Percentiles rank a stretch among this genome's conserved stretches.
Evolutionary conservation across 2,888 invertebrate genomes (phyloP).

Genomic region (Carcina quercana): DNA sequence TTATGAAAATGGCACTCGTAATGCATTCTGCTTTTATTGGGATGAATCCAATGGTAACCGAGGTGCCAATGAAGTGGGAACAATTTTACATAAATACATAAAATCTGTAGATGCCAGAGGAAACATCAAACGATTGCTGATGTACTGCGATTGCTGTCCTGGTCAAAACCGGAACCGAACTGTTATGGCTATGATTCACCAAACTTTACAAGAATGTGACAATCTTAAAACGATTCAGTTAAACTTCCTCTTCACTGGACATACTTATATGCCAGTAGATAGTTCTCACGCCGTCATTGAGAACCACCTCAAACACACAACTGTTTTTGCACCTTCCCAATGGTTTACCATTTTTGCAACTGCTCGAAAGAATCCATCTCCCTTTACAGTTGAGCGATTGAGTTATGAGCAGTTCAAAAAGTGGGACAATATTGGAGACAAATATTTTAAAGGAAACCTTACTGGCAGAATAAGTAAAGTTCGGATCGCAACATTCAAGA

Average conservation of each 20-base stretch:
- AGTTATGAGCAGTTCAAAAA: constrained; percentile 9
- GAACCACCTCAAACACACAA: constrained; percentile 11
- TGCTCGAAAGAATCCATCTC: constrained; percentile 9
- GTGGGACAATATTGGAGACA: constrained; percentile 7
- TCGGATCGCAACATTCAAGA: constrained; percentile 9
- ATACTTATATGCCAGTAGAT: constrained; percentile 13
- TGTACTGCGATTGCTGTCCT: background rate
- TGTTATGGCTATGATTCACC: background rate
- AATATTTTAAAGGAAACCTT: constrained; percentile 10
- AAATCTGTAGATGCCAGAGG: background rate
- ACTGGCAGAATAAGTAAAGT: constrained; percentile 9
- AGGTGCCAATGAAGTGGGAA: constrained; percentile 4
- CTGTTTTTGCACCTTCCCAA: constrained; percentile 14
- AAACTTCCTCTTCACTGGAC: constrained; percentile 6
- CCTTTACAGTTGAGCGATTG: constrained; percentile 9
- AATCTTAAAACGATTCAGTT: background rate
- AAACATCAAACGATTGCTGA: background rate
- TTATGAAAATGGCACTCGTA: constrained; percentile 7
- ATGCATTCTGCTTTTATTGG: constrained; percentile 2
- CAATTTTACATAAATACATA: constrained; percentile 1
- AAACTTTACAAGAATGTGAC: background rate
- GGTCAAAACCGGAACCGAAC: background rate
- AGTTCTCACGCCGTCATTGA: constrained; percentile 12
- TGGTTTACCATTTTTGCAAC: constrained; percentile 4
- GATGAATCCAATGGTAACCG: constrained; percentile 2